Evolutionary conservation across 2,113 vertebrate genomes (phyloP), one percentile per base, ranked within the genome.

Genomic region (Chlamydotis undulata): DNA sequence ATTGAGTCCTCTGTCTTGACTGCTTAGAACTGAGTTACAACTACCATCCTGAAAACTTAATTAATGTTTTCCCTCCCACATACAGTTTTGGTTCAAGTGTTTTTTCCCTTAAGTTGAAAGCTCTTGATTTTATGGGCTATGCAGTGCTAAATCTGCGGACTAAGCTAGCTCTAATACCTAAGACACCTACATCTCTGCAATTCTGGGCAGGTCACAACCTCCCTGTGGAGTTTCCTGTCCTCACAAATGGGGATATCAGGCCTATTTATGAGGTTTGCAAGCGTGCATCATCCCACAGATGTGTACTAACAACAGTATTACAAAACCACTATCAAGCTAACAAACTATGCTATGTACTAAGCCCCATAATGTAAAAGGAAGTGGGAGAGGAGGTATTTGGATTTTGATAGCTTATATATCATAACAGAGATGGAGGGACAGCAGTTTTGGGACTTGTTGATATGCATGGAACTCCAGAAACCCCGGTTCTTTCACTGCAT

Each of bases 381-480:
- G 91, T 64, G 69, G 43, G 35, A 83, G 65, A 93, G 59, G n/a
- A 68, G 60, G 39, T 33, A 61, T 87, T 87, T 82, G 83, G 57
- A 33, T 59, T 31, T 93, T 87, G 85, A 95, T 78, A 39, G 91
- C 87, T 93, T 93, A 87, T 81, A 49, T 57, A 86, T 91, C 76
- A 77, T n/a, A 91, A 73, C 87, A 97, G 96, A 97, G 90, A 85
- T 39, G 55, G 73, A 83, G 56, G 76, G 49, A 60, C 4, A 39
- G 87, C 56, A 94, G 79, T 45, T 95, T 88, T 49, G 90, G 83
- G 83, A 97, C 91, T 96, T 55, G 65, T 97, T 94, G 95, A 69
- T 95, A 96, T 97, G 94, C 94, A 95, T 89, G 75, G 70, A 95
- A 96, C 89, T 96, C 97, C 91, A 90, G 95, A 87, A 96, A 68